Base-by-base conservation (phyloP, 2,888 invertebrate genomes). In the Seira musarum region DNA sequence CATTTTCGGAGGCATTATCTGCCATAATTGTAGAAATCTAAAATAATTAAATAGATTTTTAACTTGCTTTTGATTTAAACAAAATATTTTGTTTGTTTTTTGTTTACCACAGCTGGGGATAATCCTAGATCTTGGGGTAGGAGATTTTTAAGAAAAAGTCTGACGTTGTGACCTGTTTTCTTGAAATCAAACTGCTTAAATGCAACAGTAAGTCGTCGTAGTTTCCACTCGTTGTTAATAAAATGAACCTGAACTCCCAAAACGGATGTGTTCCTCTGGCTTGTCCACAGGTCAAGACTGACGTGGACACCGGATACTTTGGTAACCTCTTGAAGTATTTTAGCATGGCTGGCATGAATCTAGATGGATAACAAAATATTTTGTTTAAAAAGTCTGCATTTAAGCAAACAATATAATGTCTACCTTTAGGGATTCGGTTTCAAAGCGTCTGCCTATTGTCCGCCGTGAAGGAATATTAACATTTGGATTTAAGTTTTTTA, bases 1-100 rank as follows among this genome's bases (percentile, higher is more conserved):
- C 21, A 17, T 74, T 74, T 30, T 74, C 74, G 1, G 74, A 24
- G 0, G 74, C 74, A n/a, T 74, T 65, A 25, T 74, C 74, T 6
- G 74, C 74, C 74, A 74, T 74, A 1, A 74, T 30, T 6, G 66
- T 22, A 19, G 15, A 17, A 30, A 70, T 22, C 70, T 70, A 6
- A 46, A 35, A 40, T 10, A 40, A 10, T 6, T 3, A 10, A 67
- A 25, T n/a, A 67, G 21, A 13, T 21, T 40, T 35, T 25, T 6
- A 15, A 67, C n/a, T n/a, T n/a, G 67, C 17, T 17, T 6, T 8
- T 13, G 40, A 17, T 64, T 46, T 70, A 21, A 60, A 46, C 70
- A 70, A 70, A 22, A 57, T 70, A 70, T 57, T 30, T 70, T 70
- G 70, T 46, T 70, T 17, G 8, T 17, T 6, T 66, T 35, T 35